These are phyloP conservation scores for Malthinus seriepunctatus DNA, from an alignment of 2,888 invertebrate species.

Conservation along the genomic window DNA sequence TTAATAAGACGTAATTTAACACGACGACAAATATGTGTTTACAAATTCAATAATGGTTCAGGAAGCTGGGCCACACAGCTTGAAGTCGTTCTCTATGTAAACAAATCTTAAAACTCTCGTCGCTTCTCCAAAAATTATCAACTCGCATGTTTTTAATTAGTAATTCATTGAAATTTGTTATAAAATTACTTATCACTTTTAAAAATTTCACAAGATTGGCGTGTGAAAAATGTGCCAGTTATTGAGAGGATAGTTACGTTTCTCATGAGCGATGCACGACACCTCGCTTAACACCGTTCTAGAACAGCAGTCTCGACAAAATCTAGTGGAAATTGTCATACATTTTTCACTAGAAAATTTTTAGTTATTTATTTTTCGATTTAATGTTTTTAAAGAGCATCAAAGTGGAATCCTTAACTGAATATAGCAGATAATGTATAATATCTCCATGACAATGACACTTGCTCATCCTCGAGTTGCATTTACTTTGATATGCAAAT, in stretches of 20 bases:
- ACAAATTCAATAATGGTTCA: constrained; percentile 35
- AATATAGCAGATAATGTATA: constrained; percentile 41
- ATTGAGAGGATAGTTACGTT: no score
- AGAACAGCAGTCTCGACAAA: no score
- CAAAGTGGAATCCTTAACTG: constrained; percentile 12
- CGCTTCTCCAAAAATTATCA: constrained; percentile 43
- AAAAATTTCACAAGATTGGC: no score
- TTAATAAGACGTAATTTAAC: constrained; percentile 24
- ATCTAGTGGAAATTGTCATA: no score
- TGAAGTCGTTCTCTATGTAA: constrained; percentile 45
- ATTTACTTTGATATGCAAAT: constrained; percentile 50
- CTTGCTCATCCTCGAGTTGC: constrained; percentile 44
- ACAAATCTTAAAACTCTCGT: constrained; percentile 51
- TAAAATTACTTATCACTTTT: no score
- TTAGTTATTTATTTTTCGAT: no score
- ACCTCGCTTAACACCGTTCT: no score
- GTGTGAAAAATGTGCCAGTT: no score
- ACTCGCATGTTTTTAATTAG: not conserved
- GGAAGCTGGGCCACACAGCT: constrained; percentile 44
- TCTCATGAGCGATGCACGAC: no score
- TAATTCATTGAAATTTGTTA: no score
- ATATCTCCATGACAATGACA: constrained; percentile 50
- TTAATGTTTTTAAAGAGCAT: no score
- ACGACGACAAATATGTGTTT: constrained; percentile 37
- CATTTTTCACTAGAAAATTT: no score